phyloP scores from a whole-genome alignment of 2,113 vertebrate species.

The Tichodroma muraria region DNA sequence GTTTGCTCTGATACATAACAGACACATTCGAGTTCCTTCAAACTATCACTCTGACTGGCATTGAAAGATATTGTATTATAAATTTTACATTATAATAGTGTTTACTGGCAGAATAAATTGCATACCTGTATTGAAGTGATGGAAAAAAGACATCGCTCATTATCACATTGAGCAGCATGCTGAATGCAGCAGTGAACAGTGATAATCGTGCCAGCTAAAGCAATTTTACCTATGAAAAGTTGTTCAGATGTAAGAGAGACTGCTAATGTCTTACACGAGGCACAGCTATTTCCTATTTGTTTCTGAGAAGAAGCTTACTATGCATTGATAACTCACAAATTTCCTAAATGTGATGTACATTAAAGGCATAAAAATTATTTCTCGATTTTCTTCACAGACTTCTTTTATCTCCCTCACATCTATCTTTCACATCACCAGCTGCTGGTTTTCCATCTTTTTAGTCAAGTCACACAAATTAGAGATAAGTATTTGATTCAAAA shows the following conservation, averaged over 20 bases:
- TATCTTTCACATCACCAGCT: background rate
- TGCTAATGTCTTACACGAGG: background rate
- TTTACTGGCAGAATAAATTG: slow-evolving; percentile 64
- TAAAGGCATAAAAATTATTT: slow-evolving; percentile 2
- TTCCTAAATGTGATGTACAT: background rate
- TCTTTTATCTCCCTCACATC: background rate
- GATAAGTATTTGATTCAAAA: background rate
- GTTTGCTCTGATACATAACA: slow-evolving; percentile 63
- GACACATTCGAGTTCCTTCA: slow-evolving; percentile 41
- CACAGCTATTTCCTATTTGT: slow-evolving; percentile 10
- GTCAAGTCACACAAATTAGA: background rate
- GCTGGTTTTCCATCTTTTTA: background rate
- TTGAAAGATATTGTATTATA: slow-evolving; percentile 66
- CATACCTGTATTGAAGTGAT: slow-evolving; percentile 53
- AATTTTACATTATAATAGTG: slow-evolving; percentile 67
- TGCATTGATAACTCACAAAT: background rate
- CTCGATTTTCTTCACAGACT: background rate
- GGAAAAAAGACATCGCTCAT: slow-evolving; percentile 51
- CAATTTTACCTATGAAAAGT: slow-evolving; percentile 43
- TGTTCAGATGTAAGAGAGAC: slow-evolving; percentile 15
- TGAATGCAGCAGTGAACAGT: slow-evolving; percentile 37
- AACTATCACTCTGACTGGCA: slow-evolving; percentile 57
- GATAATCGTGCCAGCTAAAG: slow-evolving; percentile 41
- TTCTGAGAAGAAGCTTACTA: background rate
- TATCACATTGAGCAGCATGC: slow-evolving; percentile 36